Conservation (phyloP, 2,797 vertebrate species). For the Xyrichtys novacula region DNA sequence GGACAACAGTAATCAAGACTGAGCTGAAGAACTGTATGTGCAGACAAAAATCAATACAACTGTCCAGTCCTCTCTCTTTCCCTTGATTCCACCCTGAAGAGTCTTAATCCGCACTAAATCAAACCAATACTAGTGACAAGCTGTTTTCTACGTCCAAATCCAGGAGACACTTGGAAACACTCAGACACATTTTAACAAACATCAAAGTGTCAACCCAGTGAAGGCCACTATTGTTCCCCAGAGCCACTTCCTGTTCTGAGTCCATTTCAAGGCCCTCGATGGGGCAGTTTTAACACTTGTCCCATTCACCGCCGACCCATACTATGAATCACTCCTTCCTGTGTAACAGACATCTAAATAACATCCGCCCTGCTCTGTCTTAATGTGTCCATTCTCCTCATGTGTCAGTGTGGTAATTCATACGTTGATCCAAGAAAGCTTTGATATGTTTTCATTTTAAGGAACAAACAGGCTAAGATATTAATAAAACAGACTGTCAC, state of each 20-base stretch:
- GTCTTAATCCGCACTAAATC: slow-evolving; percentile 51
- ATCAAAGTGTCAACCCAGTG: slow-evolving; percentile 51
- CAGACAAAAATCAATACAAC: slow-evolving; percentile 61
- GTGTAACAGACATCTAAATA: slow-evolving; percentile 45
- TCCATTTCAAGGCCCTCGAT: slow-evolving; percentile 35
- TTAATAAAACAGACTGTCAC: neutral
- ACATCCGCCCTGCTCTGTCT: slow-evolving; percentile 25
- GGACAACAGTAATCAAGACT: slow-evolving; percentile 50
- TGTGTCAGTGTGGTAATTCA: slow-evolving; percentile 27
- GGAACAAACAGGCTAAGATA: neutral
- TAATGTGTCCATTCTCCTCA: slow-evolving; percentile 43
- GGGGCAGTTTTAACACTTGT: slow-evolving; percentile 56
- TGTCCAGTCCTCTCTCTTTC: slow-evolving; percentile 3
- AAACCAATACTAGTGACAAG: slow-evolving; percentile 24
- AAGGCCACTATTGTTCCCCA: slow-evolving; percentile 67
- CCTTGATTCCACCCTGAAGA: slow-evolving; percentile 7
- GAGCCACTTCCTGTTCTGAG: slow-evolving; percentile 56
- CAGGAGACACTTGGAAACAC: slow-evolving; percentile 25
- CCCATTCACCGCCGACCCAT: slow-evolving; percentile 60
- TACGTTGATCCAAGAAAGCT: neutral
- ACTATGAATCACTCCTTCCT: slow-evolving; percentile 63
- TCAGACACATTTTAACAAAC: slow-evolving; percentile 36
- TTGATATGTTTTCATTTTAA: slow-evolving; percentile 1
- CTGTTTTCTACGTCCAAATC: slow-evolving; percentile 38
- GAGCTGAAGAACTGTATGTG: slow-evolving; percentile 44